Base-by-base conservation (phyloP, 2,797 vertebrate genomes). In the Lutjanus campechanus region DNA sequence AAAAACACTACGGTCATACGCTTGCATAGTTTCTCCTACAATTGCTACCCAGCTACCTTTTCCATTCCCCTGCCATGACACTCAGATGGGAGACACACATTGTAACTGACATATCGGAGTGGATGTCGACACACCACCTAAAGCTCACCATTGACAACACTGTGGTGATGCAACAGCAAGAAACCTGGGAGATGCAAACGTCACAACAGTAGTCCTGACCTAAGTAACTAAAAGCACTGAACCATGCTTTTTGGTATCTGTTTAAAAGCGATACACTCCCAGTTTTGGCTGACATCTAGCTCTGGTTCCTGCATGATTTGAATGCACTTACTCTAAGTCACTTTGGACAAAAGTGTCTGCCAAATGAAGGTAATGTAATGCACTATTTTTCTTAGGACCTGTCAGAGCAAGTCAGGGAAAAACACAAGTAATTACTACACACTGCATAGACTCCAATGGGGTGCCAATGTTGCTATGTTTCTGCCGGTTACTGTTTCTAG, bases 301-400 rank as follows among this genome's bases (percentile, higher is more conserved):
- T 55, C 20, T 55, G 5, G 29, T 36, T 36, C 29, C 29, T n/a
- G 36, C 2, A 6, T 41, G 20, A 2, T 44, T 17, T 54, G 12
- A 54, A 22, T 22, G n/a, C 36, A 54, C 11, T 51, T 51, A 40
- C 8, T 51, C 4, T 51, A 40, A n/a, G 7, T 53, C 0, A 1
- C 36, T 54, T 22, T 43, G 46, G 11, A 50, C 25, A 44, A 55
- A 44, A 44, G 9, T 15, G 2, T 17, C 44, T 69, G 16, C 17
- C 36, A 8, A 56, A 55, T 11, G 4, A 54, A 67, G 25, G 19
- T 22, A 56, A 47, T 25, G 61, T 46, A 15, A 54, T 43, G 13
- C 43, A 29, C 11, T 25, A 10, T 60, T 50, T 60, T 67, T 75
- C 66, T 44, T 8, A 54, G 13, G 40, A 68, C n/a, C 40, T 43